These are phyloP conservation scores for Spongilla lacustris DNA, from an alignment of 37 sponge, comb jelly and placozoan genomes.

Conservation along the genomic window DNA sequence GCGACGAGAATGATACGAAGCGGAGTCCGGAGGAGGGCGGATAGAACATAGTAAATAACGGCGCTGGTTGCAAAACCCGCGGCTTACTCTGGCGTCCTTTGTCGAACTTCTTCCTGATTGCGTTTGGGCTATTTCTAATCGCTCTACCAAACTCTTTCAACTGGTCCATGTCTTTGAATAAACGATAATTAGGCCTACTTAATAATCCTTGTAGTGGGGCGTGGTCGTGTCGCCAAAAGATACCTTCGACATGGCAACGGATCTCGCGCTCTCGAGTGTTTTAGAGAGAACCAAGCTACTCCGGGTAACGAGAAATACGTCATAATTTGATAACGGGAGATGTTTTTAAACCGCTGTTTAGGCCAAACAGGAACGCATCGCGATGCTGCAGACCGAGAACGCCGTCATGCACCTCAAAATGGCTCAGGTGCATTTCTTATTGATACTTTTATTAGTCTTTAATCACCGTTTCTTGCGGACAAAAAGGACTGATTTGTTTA, in stretches of 20 bases:
- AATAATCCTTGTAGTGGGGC: too few relatives aligned
- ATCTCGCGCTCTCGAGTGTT: background rate
- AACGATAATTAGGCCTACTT: too few relatives aligned
- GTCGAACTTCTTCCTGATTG: conserved; percentile 65
- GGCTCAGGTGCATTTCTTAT: conserved; percentile 45
- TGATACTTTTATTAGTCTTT: too few relatives aligned
- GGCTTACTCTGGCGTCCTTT: background rate
- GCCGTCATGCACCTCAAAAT: conserved; percentile 66
- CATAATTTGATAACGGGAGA: background rate
- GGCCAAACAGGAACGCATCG: conserved; percentile 60
- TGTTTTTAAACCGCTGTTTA: conserved; percentile 5
- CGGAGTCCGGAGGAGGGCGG: too few relatives aligned
- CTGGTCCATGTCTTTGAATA: conserved; percentile 17
- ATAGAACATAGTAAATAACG: too few relatives aligned
- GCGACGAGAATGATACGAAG: background rate
- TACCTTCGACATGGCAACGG: too few relatives aligned
- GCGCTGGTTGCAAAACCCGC: background rate
- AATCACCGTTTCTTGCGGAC: too few relatives aligned
- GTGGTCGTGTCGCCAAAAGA: too few relatives aligned
- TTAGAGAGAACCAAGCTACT: background rate
- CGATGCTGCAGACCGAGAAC: conserved; percentile 64
- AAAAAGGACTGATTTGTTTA: too few relatives aligned
- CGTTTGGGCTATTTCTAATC: conserved; percentile 71
- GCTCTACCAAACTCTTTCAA: conserved; percentile 68
- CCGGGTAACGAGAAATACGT: background rate